Evolutionary conservation across 1,140 invertebrate genomes (phyloP).

Genomic region (Pomacea maculata): DNA sequence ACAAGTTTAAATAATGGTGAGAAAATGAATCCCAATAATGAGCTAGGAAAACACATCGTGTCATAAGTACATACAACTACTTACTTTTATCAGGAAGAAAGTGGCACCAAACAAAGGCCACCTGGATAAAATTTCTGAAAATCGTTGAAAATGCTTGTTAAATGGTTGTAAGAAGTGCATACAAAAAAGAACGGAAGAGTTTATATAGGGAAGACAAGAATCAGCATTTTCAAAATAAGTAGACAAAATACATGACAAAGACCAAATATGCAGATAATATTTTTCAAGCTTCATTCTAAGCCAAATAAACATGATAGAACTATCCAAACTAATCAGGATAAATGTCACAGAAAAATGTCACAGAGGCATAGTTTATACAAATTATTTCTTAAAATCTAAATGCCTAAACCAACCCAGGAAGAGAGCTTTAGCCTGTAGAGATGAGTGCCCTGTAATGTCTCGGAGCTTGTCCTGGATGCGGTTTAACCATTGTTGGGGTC

Average conservation of each 20-base stretch:
- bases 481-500: conserved; percentile 84
- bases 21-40: not conserved
- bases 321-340: not conserved
- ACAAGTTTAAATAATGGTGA: too few species aligned
- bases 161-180: too few species aligned
- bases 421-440: conserved; percentile 72
- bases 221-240: too few species aligned
- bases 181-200: too few species aligned
- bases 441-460: conserved; percentile 69
- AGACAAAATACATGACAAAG: too few species aligned
- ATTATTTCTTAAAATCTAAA: conserved; percentile 3
- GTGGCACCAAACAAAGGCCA: conserved; percentile 98
- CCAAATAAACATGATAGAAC: not conserved
- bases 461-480: conserved; percentile 87
- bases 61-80: not conserved
- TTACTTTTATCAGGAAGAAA: conserved; percentile 90
- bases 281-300: too few species aligned
- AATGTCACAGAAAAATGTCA: not conserved
- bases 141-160: conserved; percentile 43
- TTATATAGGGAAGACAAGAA: too few species aligned
- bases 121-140: conserved; percentile 82
- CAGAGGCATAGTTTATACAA: not conserved
- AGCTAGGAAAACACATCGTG: not conserved
- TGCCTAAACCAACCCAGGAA: conserved; percentile 70
- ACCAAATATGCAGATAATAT: too few species aligned